A percentile compares a stretch with the other conserved stretches of the same genome.
phyloP scores from a whole-genome alignment of 2,797 vertebrate species.

The Danionella dracula region DNA sequence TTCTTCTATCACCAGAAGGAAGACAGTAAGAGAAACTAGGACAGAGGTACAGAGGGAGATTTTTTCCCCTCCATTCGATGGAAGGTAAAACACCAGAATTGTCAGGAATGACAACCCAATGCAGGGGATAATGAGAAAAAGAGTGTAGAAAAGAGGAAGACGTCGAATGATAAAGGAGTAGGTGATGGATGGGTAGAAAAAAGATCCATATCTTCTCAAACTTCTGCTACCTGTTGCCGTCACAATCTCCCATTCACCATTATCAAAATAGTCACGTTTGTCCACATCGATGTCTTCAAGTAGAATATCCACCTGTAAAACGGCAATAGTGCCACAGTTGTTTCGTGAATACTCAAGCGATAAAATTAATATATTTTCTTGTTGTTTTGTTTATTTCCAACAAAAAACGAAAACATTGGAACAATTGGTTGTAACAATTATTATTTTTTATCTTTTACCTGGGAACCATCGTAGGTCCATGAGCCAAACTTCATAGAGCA shows the following conservation, averaged over 20 bases:
- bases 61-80: constrained; percentile 75
- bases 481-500: constrained; percentile 80
- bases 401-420: too few relatives aligned
- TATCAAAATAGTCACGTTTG: constrained; percentile 76
- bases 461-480: constrained; percentile 76
- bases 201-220: constrained; percentile 60
- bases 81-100: constrained; percentile 75
- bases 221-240: constrained; percentile 71
- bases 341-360: neutral
- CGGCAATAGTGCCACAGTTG: neutral
- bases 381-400: too few relatives aligned
- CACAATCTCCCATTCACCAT: constrained; percentile 77
- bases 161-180: constrained; percentile 76
- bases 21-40: constrained; percentile 76
- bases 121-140: constrained; percentile 78
- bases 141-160: constrained; percentile 76
- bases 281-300: constrained; percentile 74
- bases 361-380: too few relatives aligned
- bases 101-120: constrained; percentile 77
- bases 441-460: constrained; percentile 48
- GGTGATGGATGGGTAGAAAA: constrained; percentile 70
- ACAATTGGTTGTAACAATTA: too few relatives aligned
- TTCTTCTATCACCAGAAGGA: constrained; percentile 76
- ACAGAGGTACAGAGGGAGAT: constrained; percentile 76
- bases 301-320: constrained; percentile 68